Evolutionary conservation across 1,140 invertebrate species (phyloP).

Genomic region (Ditylenchus dipsaci): DNA sequence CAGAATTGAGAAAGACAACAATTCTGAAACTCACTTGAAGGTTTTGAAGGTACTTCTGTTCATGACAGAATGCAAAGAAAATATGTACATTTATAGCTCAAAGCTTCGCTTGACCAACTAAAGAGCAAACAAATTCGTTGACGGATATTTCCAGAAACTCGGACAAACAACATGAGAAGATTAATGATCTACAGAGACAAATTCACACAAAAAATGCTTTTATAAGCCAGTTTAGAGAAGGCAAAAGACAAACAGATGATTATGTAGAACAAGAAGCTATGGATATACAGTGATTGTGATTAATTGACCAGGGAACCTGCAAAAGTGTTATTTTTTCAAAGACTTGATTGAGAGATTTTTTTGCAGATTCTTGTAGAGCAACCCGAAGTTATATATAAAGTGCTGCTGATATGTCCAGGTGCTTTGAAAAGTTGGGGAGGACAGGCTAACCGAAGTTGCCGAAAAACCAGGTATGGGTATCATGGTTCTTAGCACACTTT

Average conservation of each 20-base stretch:
- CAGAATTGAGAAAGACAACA: not conserved
- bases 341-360: too few species aligned
- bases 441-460: too few species aligned
- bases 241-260: not conserved
- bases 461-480: too few species aligned
- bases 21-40: not conserved
- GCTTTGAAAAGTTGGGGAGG: too few species aligned
- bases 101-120: constrained; percentile 7
- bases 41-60: not conserved
- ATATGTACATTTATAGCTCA: not conserved
- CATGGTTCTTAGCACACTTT: too few species aligned
- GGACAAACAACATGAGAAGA: constrained; percentile 11
- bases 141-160: constrained; percentile 9
- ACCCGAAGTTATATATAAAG: too few species aligned
- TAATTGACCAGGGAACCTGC: too few species aligned
- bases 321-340: too few species aligned
- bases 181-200: constrained; percentile 19
- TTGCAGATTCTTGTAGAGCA: too few species aligned
- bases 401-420: too few species aligned
- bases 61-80: not conserved
- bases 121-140: constrained; percentile 4
- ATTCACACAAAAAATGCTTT: constrained; percentile 21
- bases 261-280: constrained; percentile 3
- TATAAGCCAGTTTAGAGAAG: constrained; percentile 11
- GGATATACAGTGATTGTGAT: not conserved